Evolutionary conservation across 2,888 invertebrate genomes (phyloP).

Genomic region (Brachypterus glaber): DNA sequence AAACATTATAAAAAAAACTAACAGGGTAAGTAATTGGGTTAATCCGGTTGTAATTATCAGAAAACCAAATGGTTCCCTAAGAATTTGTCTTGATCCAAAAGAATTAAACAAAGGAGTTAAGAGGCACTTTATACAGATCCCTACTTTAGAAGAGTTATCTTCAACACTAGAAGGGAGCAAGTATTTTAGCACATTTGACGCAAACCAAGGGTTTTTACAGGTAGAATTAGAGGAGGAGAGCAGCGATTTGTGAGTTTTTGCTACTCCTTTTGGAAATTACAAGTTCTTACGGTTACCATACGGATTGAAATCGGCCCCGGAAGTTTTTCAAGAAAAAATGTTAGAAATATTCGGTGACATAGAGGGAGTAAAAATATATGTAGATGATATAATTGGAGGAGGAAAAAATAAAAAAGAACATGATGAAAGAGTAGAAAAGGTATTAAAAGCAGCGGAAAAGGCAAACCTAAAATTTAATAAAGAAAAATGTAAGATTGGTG

Average conservation of each 20-base stretch:
- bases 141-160: slow-evolving; percentile 9
- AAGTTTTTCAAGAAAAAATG: too few species aligned
- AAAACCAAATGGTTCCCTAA: slow-evolving; percentile 17
- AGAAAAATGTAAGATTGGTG: too few species aligned
- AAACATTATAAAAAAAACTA: too few species aligned
- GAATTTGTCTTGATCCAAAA: slow-evolving; percentile 28
- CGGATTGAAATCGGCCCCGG: not conserved
- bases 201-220: too few species aligned
- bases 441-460: not conserved
- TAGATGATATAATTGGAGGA: not conserved
- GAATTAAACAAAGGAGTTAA: slow-evolving; percentile 23
- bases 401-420: not conserved
- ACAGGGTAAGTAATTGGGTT: too few species aligned
- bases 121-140: slow-evolving; percentile 6
- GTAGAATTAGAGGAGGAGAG: too few species aligned
- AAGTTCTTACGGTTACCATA: too few species aligned
- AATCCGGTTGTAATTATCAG: slow-evolving; percentile 16
- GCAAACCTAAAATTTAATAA: not conserved
- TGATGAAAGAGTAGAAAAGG: not conserved
- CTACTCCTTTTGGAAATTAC: too few species aligned
- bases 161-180: slow-evolving; percentile 1
- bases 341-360: slow-evolving; percentile 3
- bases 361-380: slow-evolving; percentile 2
- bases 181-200: too few species aligned
- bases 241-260: too few species aligned